A percentile compares a stretch with the other conserved stretches of the same genome.
phyloP scores from a whole-genome alignment of 2,113 vertebrate species.

The Misgurnus anguillicaudatus region DNA sequence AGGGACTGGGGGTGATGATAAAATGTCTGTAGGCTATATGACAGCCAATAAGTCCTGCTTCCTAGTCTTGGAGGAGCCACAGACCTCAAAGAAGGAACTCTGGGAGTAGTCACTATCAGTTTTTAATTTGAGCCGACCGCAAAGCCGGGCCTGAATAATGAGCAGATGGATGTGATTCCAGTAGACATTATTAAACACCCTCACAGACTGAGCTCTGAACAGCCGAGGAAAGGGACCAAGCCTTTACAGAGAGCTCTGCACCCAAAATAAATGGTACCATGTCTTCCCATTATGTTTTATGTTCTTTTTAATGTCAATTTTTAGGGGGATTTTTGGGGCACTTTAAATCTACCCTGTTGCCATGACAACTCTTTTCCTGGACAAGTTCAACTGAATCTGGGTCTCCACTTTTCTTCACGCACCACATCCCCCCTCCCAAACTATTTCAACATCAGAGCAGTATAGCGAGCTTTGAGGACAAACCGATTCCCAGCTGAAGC shows the following conservation, averaged over 20 bases:
- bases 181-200: conserved; percentile 44
- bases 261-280: conserved; percentile 43
- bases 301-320: conserved; percentile 56
- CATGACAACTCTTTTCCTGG: conserved; percentile 74
- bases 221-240: conserved; percentile 9
- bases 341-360: conserved; percentile 70
- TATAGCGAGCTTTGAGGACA: conserved; percentile 75
- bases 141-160: conserved; percentile 53
- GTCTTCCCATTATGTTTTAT: conserved; percentile 45
- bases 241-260: conserved; percentile 35
- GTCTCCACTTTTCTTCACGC: conserved; percentile 26
- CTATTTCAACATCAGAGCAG: conserved; percentile 66
- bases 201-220: conserved; percentile 34
- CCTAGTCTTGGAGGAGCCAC: conserved; percentile 44
- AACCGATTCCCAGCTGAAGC: conserved; percentile 76
- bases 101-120: conserved; percentile 43
- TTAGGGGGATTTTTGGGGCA: conserved; percentile 45
- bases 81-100: conserved; percentile 50
- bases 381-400: conserved; percentile 69
- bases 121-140: conserved; percentile 61
- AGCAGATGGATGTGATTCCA: conserved; percentile 59
- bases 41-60: conserved; percentile 21
- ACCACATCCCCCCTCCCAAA: conserved; percentile 55
- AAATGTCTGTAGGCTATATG: conserved; percentile 14
- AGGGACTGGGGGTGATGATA: neutral